Conservation (phyloP, 2,113 vertebrate species). For the Colaptes auratus region DNA sequence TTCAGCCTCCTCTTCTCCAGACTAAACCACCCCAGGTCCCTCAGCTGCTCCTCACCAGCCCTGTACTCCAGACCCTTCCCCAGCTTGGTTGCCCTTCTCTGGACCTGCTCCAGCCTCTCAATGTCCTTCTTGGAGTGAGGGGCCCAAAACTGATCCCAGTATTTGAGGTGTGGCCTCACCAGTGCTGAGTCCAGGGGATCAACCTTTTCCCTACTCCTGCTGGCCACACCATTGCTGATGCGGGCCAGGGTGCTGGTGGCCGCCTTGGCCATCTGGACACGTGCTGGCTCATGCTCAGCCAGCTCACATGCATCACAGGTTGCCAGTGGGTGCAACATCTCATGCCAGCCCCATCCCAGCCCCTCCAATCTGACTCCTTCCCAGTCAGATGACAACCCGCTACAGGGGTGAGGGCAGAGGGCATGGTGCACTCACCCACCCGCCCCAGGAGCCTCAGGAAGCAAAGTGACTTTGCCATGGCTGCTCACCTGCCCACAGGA, state of each 20-base stretch:
- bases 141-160: neutral
- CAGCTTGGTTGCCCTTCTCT: neutral
- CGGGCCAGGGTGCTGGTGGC: neutral
- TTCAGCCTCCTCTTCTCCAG: no score
- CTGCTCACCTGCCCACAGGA: constrained; percentile 27
- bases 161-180: neutral
- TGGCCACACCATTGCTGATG: neutral
- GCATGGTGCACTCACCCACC: neutral
- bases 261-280: neutral
- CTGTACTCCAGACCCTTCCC: neutral
- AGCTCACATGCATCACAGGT: neutral
- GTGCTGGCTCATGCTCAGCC: neutral
- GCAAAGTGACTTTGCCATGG: neutral
- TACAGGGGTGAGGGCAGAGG: neutral
- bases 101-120: neutral
- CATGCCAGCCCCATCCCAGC: neutral
- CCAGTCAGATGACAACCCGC: neutral
- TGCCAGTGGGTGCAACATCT: neutral
- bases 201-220: neutral
- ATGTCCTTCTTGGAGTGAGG: neutral
- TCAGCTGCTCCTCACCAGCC: no score
- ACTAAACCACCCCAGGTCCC: no score
- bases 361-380: neutral
- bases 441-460: neutral
- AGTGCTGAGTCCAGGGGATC: neutral